These are phyloP conservation scores for Equus przewalskii DNA, from an alignment of 2,113 vertebrate species.

Conservation along the genomic window DNA sequence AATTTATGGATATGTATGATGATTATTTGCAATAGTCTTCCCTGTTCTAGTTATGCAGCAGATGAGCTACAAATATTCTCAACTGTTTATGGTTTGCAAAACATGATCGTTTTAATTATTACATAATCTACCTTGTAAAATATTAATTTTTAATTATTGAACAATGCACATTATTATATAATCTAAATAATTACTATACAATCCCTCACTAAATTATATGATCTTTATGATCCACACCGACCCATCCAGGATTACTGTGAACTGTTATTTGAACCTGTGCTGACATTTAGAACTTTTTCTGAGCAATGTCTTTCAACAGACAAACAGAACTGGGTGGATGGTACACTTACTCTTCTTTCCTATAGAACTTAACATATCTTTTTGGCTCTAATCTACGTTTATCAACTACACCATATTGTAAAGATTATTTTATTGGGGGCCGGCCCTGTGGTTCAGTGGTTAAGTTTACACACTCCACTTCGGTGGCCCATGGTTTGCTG, in stretches of 20 bases:
- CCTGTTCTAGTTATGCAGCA: constrained; percentile 42
- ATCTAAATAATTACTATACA: constrained; percentile 12
- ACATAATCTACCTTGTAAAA: background rate
- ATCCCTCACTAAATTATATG: background rate
- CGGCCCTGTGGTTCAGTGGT: no score
- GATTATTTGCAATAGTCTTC: background rate
- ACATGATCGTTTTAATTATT: constrained; percentile 35
- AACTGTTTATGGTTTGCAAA: background rate
- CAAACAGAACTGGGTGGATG: background rate
- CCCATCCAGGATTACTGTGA: constrained; percentile 32
- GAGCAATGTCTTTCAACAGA: background rate
- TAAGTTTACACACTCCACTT: no score
- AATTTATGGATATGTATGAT: background rate
- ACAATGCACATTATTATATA: background rate
- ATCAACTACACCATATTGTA: background rate
- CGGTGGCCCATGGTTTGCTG: no score
- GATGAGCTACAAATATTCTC: constrained; percentile 22
- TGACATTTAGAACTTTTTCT: constrained; percentile 45
- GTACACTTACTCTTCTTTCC: background rate
- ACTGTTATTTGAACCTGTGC: background rate
- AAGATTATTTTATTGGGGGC: background rate
- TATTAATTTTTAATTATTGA: constrained; percentile 44
- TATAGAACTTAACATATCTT: background rate
- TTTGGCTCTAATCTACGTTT: constrained; percentile 1
- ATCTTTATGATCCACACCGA: background rate